Percentiles rank a stretch among this genome's conserved stretches.
Conservation (phyloP, 2,113 vertebrate genomes). For the Salvelinus namaycush region DNA sequence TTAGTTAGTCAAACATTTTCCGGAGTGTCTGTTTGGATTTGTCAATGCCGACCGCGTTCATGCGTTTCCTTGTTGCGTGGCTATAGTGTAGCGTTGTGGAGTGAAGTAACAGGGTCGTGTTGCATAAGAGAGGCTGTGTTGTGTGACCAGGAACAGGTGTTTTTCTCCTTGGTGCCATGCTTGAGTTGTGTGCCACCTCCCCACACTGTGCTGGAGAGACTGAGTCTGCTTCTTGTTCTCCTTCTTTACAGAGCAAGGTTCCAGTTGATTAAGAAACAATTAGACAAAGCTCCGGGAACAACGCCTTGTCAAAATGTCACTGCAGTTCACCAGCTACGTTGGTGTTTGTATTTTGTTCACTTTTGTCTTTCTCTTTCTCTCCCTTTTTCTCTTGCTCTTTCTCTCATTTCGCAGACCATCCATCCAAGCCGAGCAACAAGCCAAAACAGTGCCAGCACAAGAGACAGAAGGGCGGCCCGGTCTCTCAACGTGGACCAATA, state of each 20-base stretch:
- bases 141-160: not conserved
- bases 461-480: conserved; percentile 84
- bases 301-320: not conserved
- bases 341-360: not conserved
- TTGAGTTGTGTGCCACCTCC: no score
- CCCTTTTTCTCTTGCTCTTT: not conserved
- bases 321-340: not conserved
- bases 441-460: conserved; percentile 84
- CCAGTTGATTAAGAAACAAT: not conserved
- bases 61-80: no score
- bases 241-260: not conserved
- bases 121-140: not conserved
- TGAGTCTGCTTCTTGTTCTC: not conserved
- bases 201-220: no score
- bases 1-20: not conserved
- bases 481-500: conserved; percentile 77
- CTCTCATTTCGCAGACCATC: conserved; percentile 68
- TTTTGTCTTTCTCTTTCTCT: not conserved
- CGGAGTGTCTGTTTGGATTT: not conserved
- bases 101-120: not conserved
- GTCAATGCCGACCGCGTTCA: no score
- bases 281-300: not conserved
- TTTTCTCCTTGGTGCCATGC: not conserved
- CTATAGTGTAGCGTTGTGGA: no score
- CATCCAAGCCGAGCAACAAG: conserved; percentile 81